Base-by-base conservation (phyloP, 2,888 invertebrate genomes). In the Mantis religiosa region DNA sequence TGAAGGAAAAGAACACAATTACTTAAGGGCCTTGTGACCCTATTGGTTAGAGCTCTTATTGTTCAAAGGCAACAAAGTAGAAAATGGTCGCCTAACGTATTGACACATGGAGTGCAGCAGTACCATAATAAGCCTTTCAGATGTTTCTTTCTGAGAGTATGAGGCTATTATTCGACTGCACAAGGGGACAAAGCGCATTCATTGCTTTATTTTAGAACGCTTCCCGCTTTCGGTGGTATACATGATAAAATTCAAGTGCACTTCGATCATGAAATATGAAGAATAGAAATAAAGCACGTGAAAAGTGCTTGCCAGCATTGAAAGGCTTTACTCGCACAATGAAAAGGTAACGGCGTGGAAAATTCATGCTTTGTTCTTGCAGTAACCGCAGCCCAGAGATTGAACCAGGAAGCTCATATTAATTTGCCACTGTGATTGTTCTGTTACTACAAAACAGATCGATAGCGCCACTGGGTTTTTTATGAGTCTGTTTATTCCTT, bases 331-430 rank as follows among this genome's bases (percentile, higher is more conserved):
- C 30, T 34, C 30, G 2, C 30, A 87, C 87, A 87, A 87, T 85
- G 88, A 88, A 82, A 88, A 90, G 90, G 90, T 90, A 90, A 88
- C 89, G 88, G 89, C 84, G 89, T 88, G 89, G 90, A 90, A 90
- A 88, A 89, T 82, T 85, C 84, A 89, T 83, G 15, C 47, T 41
- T 90, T 90, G 90, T 90, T 89, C 90, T 87, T 71, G 47, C 88
- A 89, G 89, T 89, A 89, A 89, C 89, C 89, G 88, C 89, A 89
- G 88, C 87, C 89, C n/a, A 87, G 71, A 85, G 30, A 87, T 71
- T 85, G 85, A 82, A 84, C 87, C 81, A 89, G 30, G 28, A 89
- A 87, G 41, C 83, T 28, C 3, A 27, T 15, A 27, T 85, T 85
- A 85, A 85, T 85, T 85, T 85, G 54, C 6, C 25, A 71, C 54